These are phyloP conservation scores for Cylas formicarius DNA, from an alignment of 1,140 invertebrate genomes.

Conservation along the genomic window DNA sequence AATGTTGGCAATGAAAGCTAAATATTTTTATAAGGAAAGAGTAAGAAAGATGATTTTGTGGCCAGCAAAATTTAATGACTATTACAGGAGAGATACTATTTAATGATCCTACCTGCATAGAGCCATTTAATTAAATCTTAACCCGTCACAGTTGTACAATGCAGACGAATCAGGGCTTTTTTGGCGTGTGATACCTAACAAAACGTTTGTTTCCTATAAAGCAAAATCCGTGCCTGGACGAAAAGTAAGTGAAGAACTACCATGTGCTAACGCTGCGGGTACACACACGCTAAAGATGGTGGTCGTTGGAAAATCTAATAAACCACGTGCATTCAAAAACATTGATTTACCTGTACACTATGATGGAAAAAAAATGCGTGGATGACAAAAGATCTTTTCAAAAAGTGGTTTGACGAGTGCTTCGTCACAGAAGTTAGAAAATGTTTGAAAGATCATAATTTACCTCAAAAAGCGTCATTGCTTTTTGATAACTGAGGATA, in stretches of 20 bases:
- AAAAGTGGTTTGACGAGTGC: no score
- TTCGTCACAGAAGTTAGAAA: no score
- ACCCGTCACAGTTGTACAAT: constrained; percentile 22
- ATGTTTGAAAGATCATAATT: no score
- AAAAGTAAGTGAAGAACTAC: constrained; percentile 13
- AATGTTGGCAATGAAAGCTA: constrained; percentile 36
- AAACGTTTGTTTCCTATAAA: constrained; percentile 9
- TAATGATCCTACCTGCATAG: constrained; percentile 16
- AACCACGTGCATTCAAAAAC: constrained; percentile 7
- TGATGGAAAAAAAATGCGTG: no score
- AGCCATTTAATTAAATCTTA: constrained; percentile 28
- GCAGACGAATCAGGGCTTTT: constrained; percentile 15
- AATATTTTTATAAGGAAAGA: no score
- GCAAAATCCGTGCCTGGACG: constrained; percentile 11
- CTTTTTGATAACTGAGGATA: constrained; percentile 37
- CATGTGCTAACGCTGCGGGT: constrained; percentile 6
- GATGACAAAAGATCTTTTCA: no score
- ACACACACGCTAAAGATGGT: constrained; percentile 11
- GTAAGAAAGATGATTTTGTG: constrained; percentile 37
- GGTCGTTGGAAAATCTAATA: constrained; percentile 7
- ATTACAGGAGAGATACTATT: constrained; percentile 18
- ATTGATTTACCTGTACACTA: constrained; percentile 1
- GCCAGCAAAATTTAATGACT: constrained; percentile 29
- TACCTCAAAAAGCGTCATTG: no score
- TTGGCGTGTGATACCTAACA: constrained; percentile 16